Base-by-base conservation (phyloP, 2,113 vertebrate genomes). In the Haemorhous mexicanus region DNA sequence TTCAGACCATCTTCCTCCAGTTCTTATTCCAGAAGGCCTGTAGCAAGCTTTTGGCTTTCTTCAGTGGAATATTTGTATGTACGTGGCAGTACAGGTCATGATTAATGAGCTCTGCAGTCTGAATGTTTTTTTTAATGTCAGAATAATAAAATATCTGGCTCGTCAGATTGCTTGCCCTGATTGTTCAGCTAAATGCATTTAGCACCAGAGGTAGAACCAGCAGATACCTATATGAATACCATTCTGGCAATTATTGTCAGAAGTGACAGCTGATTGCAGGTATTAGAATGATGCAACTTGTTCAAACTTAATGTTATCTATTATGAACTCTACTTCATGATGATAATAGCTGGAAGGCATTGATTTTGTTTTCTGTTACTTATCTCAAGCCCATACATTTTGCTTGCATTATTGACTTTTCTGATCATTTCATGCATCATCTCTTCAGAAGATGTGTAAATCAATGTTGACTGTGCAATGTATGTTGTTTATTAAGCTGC, bases 301-400 rank as follows among this genome's bases (percentile, higher is more conserved):
- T 98, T 98, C 97, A 97, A 97, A 96, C 97, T 98, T 98, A 98
- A 97, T 98, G 97, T 96, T 97, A 95, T 97, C 97, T 98, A 97
- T 98, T 98, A 98, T 97, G 97, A 98, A 98, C 98, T 98, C 96
- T 47, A 96, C 97, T 97, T 97, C 98, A 90, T 95, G 97, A 98
- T 97, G 97, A 96, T 98, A 98, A 98, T 98, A 97, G 97, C 97
- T 98, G 96, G 97, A 97, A 98, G 97, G 97, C 97, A 98, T 98
- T 98, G 98, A 98, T 98, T 98, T 98, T 97, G 96, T 97, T 97
- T 98, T 97, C 96, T 96, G 97, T 96, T 98, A 97, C 98, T 98
- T 98, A 98, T 98, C 97, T 96, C 94, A 80, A 96, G 95, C 96
- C 97, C 97, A 98, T 98, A 97, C 94, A 95, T 98, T 98, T 98